Evolutionary conservation across 2,888 invertebrate genomes (phyloP), one percentile per base, ranked within the genome.

Genomic region (Smittia aterrima): DNA sequence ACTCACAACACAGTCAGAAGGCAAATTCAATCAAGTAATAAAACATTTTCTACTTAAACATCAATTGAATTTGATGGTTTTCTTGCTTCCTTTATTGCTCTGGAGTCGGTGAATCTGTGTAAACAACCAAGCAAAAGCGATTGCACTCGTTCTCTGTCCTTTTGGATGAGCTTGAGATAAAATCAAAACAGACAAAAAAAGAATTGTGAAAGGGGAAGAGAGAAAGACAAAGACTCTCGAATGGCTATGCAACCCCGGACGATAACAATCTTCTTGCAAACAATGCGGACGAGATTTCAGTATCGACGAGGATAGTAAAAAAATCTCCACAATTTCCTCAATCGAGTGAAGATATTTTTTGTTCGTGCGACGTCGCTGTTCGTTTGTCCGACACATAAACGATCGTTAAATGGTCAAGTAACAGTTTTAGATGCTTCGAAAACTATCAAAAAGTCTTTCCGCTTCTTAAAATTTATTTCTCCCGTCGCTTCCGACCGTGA

Each of bases 11-110:
- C 47, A 47, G 47, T 58, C 24, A 18, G 58, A 58, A 22, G 58
- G 58, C 58, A 58, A 58, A 58, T 58, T 58, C 58, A 58, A 58
- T 58, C 58, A 58, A 22, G 58, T 58, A 58, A 58, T 58, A 58
- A 58, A 58, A 58, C 58, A 58, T 58, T 58, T 58, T 58, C 58
- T 58, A 58, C 58, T 58, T 22, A 58, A 58, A 22, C 58, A 58
- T 58, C 58, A 58, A 58, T 58, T 58, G 58, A 58, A 58, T 58
- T 58, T 58, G 58, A 58, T 58, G 58, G 58, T 22, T 20, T 58
- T 22, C 58, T 58, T 6, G 58, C 18, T 58, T 58, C 58, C 58
- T 18, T 58, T 20, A 22, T 58, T 58, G 20, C 47, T 47, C 7
- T 16, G 20, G 4, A 16, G 7, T 47, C 3, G 47, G 13, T n/a